Evolutionary conservation across 2,797 vertebrate species (phyloP).

Genomic region (Uromys caudimaculatus): DNA sequence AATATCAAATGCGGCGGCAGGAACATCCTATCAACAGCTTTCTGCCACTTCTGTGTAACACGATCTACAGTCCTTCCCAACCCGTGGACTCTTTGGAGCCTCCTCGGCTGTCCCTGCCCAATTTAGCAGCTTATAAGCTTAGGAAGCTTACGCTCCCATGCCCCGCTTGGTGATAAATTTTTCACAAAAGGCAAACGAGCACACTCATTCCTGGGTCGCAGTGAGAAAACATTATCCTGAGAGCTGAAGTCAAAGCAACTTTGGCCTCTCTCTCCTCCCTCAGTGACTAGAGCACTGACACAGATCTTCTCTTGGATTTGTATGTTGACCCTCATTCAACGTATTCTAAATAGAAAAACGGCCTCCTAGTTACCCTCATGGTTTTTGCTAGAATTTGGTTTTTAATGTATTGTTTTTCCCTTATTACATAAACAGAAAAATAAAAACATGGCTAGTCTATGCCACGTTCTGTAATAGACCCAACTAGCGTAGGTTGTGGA

Average conservation of each 20-base stretch:
- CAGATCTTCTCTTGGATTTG: not conserved
- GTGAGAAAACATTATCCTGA: conserved; percentile 14
- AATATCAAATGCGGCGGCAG: too few relatives aligned
- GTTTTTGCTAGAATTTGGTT: not conserved
- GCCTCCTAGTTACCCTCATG: not conserved
- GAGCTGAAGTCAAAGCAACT: conserved; percentile 13
- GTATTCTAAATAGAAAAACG: conserved; percentile 52
- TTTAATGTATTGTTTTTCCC: not conserved
- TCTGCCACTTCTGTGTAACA: conserved; percentile 61
- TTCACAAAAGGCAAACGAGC: conserved; percentile 63
- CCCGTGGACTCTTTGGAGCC: conserved; percentile 75
- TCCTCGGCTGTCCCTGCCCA: conserved; percentile 80
- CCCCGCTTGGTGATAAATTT: conserved; percentile 59
- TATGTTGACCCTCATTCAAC: not conserved
- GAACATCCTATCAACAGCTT: conserved; percentile 66
- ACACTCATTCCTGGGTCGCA: not conserved
- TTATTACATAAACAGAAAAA: not conserved
- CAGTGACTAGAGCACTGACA: not conserved
- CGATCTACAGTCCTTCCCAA: conserved; percentile 76
- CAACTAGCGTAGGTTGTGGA: too few relatives aligned
- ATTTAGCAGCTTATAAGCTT: conserved; percentile 75
- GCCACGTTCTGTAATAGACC: not conserved
- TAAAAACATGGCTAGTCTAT: not conserved
- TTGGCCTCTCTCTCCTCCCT: conserved; percentile 19
- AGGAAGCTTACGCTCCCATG: conserved; percentile 65